These are phyloP conservation scores for Cremastinae sp. DNA, from an alignment of 2,888 invertebrate species.

Conservation along the genomic window DNA sequence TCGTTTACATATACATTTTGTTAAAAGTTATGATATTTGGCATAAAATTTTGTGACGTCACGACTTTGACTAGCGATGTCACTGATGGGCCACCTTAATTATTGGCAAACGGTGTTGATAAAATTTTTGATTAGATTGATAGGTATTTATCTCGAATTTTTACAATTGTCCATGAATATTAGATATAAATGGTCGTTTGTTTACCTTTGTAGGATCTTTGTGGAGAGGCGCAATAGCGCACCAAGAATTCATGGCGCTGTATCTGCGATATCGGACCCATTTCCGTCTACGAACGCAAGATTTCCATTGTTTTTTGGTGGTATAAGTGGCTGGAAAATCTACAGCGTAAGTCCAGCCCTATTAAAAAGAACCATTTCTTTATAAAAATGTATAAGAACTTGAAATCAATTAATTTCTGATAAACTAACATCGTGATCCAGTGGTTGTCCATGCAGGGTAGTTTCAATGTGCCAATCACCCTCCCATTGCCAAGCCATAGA, in stretches of 20 bases:
- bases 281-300: conserved; percentile 94
- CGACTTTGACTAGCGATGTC: no score
- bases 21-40: no score
- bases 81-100: no score
- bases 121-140: not conserved
- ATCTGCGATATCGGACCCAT: conserved; percentile 93
- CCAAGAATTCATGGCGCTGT: conserved; percentile 95
- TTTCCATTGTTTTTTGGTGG: conserved; percentile 91
- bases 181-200: not conserved
- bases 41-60: no score
- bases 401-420: conserved; percentile 3
- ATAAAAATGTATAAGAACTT: conserved; percentile 28
- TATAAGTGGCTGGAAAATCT: conserved; percentile 93
- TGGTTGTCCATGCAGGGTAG: conserved; percentile 91
- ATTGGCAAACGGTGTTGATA: no score
- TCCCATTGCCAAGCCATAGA: conserved; percentile 99
- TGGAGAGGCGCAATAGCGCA: conserved; percentile 94
- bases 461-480: conserved; percentile 94
- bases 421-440: conserved; percentile 89
- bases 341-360: conserved; percentile 95
- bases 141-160: not conserved
- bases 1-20: no score
- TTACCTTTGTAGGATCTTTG: conserved; percentile 90
- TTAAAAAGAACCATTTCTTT: conserved; percentile 14
- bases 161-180: not conserved